A percentile compares a stretch with the other conserved stretches of the same genome.
Evolutionary conservation across 2,113 vertebrate species (phyloP).

Genomic region (Typhlomys cinereus): DNA sequence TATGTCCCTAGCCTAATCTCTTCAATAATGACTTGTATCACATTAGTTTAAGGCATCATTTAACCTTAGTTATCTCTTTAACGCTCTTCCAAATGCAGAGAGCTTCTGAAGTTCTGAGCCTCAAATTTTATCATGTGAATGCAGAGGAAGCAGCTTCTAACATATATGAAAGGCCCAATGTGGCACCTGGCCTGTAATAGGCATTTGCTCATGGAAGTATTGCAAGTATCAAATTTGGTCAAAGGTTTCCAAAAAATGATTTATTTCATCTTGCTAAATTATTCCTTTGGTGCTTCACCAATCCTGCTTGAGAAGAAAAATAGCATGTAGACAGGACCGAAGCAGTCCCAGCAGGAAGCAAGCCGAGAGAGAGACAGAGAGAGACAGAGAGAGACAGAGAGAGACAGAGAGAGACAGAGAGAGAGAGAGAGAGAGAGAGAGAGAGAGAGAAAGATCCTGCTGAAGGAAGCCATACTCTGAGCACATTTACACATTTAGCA

Average conservation of each 20-base stretch:
- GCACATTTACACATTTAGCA: conserved; percentile 52
- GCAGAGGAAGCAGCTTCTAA: neutral
- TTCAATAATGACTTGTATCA: neutral
- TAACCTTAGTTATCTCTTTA: neutral
- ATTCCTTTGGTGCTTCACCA: neutral
- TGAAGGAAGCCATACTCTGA: neutral
- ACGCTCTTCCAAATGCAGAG: neutral
- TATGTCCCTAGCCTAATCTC: neutral
- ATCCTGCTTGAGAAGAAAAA: conserved; percentile 50
- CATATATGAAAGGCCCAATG: neutral
- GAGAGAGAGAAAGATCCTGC: neutral
- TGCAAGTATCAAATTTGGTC: conserved; percentile 12
- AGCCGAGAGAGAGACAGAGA: neutral
- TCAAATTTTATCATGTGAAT: neutral
- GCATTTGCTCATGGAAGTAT: neutral
- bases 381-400: neutral
- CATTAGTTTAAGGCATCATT: neutral
- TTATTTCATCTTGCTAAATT: conserved; percentile 6
- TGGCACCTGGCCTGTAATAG: neutral
- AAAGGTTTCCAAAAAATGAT: conserved; percentile 45
- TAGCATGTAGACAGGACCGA: neutral
- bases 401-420: neutral
- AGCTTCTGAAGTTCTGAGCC: neutral
- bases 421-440: neutral
- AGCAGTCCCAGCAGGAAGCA: neutral